These are phyloP conservation scores for Drosophila melanica DNA, from an alignment of 1,140 invertebrate species.

Conservation along the genomic window DNA sequence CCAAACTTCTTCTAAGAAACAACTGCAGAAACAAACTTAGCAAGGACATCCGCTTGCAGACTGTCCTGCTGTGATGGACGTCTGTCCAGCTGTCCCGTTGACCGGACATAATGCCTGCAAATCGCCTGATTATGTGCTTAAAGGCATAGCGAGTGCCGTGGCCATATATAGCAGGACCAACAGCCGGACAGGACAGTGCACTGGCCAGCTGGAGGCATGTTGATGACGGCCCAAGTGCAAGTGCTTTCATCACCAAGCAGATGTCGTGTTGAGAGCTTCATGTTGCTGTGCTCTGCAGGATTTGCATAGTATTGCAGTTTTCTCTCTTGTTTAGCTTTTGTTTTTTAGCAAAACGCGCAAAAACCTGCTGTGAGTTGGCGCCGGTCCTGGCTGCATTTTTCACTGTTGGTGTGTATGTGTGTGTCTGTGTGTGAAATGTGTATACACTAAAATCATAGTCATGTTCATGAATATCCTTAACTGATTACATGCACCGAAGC, in stretches of 20 bases:
- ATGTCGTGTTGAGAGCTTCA: slow-evolving; percentile 66
- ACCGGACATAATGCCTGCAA: slow-evolving; percentile 69
- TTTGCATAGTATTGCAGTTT: slow-evolving; percentile 76
- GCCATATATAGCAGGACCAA: slow-evolving; percentile 37
- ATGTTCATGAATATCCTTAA: slow-evolving; percentile 79
- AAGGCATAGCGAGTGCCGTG: slow-evolving; percentile 36
- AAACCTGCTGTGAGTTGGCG: slow-evolving; percentile 69
- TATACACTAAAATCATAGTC: slow-evolving; percentile 74
- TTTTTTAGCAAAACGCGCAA: slow-evolving; percentile 33
- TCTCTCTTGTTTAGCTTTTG: slow-evolving; percentile 28
- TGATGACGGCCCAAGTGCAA: slow-evolving; percentile 49
- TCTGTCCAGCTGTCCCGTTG: slow-evolving; percentile 14
- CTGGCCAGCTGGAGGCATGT: slow-evolving; percentile 14
- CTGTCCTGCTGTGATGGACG: slow-evolving; percentile 8
- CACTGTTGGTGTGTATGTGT: slow-evolving; percentile 19
- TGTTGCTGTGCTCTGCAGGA: slow-evolving; percentile 57
- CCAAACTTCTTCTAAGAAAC: no score
- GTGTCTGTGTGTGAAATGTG: slow-evolving; percentile 6
- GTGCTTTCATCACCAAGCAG: slow-evolving; percentile 60
- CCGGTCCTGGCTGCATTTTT: slow-evolving; percentile 41
- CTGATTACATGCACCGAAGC: slow-evolving; percentile 78
- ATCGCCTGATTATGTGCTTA: slow-evolving; percentile 75
- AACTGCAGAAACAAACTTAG: neutral
- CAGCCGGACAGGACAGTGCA: slow-evolving; percentile 1
- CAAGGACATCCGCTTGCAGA: slow-evolving; percentile 9